Base-by-base conservation (phyloP, 2,888 invertebrate genomes). In the Diplolepis rosae region DNA sequence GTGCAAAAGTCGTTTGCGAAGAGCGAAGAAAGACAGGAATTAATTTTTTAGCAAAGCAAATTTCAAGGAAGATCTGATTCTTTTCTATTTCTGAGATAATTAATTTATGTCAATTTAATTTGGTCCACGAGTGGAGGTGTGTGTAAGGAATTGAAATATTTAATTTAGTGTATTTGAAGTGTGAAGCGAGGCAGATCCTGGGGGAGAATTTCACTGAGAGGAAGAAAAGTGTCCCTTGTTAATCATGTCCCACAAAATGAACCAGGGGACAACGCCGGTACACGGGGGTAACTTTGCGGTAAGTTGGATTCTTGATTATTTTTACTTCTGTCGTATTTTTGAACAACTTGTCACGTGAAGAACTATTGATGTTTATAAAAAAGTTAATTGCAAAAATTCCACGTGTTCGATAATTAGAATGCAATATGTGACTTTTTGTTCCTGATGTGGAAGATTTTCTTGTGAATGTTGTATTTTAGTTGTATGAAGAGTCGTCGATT, bases 221-320 rank as follows among this genome's bases (percentile, higher is more conserved):
- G 50, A 65, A 71, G 68, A 68, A 22, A 66, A 61, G 54, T 56
- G 72, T 70, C 56, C n/a, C n/a, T n/a, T n/a, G 66, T 74, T 74
- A 70, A 82, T 68, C 79, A 86, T 87, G 87, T 85, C 87, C 78
- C 85, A 84, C 77, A 85, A 82, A 79, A 76, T 79, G 75, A 82
- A 74, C 77, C 84, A 84, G 66, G 82, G 82, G 73, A 78, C 83
- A 66, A 78, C 82, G 69, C 82, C 84, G 68, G 81, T 85, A 69
- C 86, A 87, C 79, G 87, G 84, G 83, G 85, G 83, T 81, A 85
- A 84, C 70, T 86, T 85, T 80, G 86, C 85, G 85, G 88, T 88
- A 73, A 85, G 86, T 82, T 18, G 11, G 35, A 50, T 39, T 65
- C 48, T 51, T 45, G 9, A 1, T 1, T 32, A 9, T 1, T 32